Evolutionary conservation across 2,888 invertebrate species (phyloP), one percentile per base, ranked within the genome.

Genomic region (Polia nebulosa): DNA sequence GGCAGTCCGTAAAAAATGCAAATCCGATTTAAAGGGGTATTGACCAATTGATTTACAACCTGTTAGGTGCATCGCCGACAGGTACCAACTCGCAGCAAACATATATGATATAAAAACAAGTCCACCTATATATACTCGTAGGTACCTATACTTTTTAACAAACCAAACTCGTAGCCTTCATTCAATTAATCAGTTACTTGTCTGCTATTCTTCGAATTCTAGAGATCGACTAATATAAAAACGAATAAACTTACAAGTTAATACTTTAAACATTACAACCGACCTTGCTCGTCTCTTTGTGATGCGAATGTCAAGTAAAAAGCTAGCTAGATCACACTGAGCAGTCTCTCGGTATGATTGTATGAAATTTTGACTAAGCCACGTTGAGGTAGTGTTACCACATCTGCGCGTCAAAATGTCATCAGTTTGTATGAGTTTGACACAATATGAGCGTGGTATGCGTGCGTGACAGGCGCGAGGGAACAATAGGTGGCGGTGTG

Each of bases 401-500:
- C 68, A 76, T 72, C 67, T 47, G 20, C 45, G 44, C 78, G 56
- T 68, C 81, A 74, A 76, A 80, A 78, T 74, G 79, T 73, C 72
- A 71, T 81, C 47, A 72, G 56, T 74, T 73, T 64, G 59, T 71
- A 72, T 60, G 67, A 68, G 58, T 79, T 75, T 88, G 87, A 88
- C 82, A 85, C 86, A n/a, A n/a, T n/a, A 88, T 85, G 68, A 65
- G 47, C 71, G 63, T 69, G 85, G 83, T 76, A 87, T 84, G 85
- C 78, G 81, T 76, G 73, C 72, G 72, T 82, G 82, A 76, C 76
- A 76, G 74, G 73, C 74, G 68, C 71, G 78, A 79, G 70, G 73
- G 88, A 87, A 92, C 93, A 93, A 93, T 93, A 88, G 91, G 81
- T 77, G 82, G 81, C 49, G 49, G 17, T 17, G 45, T 45, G 45